phyloP scores from a whole-genome alignment of 2,113 vertebrate genomes.

The Glareola pratincola region DNA sequence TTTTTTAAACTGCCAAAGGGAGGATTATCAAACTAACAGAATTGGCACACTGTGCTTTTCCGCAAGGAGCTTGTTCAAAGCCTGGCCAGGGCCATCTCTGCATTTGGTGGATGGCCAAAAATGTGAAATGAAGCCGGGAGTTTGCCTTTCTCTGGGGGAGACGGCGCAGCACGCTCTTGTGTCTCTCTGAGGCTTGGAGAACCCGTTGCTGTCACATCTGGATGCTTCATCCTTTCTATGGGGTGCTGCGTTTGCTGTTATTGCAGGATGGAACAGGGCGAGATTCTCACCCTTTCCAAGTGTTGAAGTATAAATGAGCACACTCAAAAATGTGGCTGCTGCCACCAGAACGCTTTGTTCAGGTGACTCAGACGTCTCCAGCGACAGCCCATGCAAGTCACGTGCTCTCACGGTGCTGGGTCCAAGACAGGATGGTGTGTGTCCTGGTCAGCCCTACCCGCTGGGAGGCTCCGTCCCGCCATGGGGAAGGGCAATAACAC shows the following conservation, averaged over 20 bases:
- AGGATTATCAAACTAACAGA: neutral
- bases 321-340: neutral
- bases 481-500: rapidly evolving
- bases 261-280: neutral
- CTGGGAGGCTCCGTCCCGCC: neutral
- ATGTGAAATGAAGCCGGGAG: neutral
- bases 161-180: rapidly evolving
- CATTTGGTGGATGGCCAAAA: neutral
- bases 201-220: neutral
- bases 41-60: neutral
- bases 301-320: neutral
- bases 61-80: neutral
- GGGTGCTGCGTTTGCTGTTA: neutral
- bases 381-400: neutral
- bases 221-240: neutral
- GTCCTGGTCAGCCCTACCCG: neutral
- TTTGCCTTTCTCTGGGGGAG: neutral
- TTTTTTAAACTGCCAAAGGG: neutral
- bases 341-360: neutral
- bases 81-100: neutral
- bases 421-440: neutral
- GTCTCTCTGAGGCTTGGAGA: neutral
- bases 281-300: neutral
- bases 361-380: neutral
- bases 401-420: neutral